Conservation (phyloP, 2,113 vertebrate genomes). For the Sakesphorus luctuosus region DNA sequence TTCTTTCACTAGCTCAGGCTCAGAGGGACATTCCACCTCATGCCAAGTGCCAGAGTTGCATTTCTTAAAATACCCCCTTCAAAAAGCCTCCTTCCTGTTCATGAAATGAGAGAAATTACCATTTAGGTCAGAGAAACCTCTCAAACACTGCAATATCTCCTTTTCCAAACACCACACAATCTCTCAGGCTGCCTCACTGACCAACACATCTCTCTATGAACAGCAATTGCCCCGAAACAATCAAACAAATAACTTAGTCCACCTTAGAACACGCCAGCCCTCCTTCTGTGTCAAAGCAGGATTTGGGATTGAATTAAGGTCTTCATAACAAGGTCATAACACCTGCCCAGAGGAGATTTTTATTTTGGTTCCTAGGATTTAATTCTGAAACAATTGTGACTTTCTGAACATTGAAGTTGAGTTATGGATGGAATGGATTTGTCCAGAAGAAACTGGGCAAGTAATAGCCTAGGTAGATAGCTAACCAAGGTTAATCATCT, state of each 20-base stretch:
- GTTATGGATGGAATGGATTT: neutral
- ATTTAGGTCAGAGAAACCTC: neutral
- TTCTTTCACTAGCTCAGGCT: neutral
- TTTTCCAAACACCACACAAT: neutral
- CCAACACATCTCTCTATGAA: neutral
- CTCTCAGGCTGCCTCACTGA: neutral
- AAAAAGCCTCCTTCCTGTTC: conserved; percentile 74
- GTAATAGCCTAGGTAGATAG: neutral
- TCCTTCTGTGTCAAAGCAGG: neutral
- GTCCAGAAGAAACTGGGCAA: neutral
- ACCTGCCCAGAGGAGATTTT: neutral
- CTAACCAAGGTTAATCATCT: neutral
- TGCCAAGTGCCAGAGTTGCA: neutral
- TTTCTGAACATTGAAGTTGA: neutral
- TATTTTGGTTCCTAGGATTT: neutral
- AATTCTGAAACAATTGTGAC: neutral
- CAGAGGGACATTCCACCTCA: neutral
- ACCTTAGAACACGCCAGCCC: neutral
- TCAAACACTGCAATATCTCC: neutral
- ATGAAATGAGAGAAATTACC: conserved; percentile 41
- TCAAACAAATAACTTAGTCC: neutral
- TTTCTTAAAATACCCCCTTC: conserved; percentile 77
- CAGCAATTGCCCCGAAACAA: neutral
- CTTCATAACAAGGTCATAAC: neutral
- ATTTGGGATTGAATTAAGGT: neutral